A percentile compares a stretch with the other conserved stretches of the same genome.
Evolutionary conservation across 2,888 invertebrate species (phyloP).

Genomic region (Sesia bembeciformis): DNA sequence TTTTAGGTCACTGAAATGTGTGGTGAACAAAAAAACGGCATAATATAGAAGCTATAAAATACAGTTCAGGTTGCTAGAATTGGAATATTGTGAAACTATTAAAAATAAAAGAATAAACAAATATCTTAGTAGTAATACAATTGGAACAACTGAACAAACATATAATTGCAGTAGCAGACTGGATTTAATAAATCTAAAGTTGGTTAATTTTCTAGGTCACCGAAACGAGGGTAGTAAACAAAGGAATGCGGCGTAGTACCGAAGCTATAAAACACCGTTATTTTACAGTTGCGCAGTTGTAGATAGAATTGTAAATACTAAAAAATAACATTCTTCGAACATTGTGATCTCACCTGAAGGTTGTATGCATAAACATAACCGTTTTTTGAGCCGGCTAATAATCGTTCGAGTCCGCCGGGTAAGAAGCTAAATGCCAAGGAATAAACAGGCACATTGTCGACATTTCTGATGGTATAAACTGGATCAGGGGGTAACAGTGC

Average conservation of each 20-base stretch:
- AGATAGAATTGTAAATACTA: neutral
- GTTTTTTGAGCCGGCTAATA: constrained; percentile 83
- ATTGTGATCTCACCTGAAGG: constrained; percentile 76
- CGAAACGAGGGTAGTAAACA: constrained; percentile 56
- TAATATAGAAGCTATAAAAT: no score
- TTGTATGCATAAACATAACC: constrained; percentile 87
- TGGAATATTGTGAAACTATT: no score
- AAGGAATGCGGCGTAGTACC: constrained; percentile 26
- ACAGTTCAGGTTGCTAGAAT: no score
- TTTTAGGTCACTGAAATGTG: no score
- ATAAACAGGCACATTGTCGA: constrained; percentile 82
- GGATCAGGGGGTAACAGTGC: constrained; percentile 86
- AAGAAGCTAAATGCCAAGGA: constrained; percentile 80
- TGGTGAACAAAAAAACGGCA: no score
- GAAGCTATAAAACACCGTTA: constrained; percentile 12
- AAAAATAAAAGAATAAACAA: no score
- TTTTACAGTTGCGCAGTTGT: constrained; percentile 21
- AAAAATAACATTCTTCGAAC: neutral
- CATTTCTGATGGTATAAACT: constrained; percentile 80
- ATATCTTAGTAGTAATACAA: neutral
- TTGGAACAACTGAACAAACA: neutral
- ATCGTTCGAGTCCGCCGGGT: constrained; percentile 73
- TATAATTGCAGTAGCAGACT: neutral
- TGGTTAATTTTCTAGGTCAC: constrained; percentile 47
- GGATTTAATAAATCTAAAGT: no score